Base-by-base conservation (phyloP, 1,140 invertebrate genomes). In the Palaemon carinicauda region DNA sequence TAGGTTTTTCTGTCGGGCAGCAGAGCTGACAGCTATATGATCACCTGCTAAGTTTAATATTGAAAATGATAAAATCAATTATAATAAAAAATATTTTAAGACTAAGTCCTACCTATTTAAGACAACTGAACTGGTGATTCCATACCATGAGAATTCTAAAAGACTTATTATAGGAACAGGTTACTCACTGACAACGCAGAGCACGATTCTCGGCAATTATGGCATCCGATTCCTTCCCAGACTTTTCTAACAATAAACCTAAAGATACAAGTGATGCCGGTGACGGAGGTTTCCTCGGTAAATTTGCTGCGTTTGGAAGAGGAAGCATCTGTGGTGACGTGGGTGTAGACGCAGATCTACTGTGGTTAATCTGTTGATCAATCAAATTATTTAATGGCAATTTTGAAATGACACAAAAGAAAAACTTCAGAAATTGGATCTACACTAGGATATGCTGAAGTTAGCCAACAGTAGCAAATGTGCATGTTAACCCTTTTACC, bases 201-300 rank as follows among this genome's bases (percentile, higher is more conserved):
- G 87, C 78, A 24, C 87, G 77, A 60, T 88, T 88, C 50, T 88
- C 87, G 9, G 87, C 77, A 41, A 88, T 84, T 19, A 88, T 84
- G 65, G 77, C 83, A 85, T 84, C 78, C 15, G 75, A 80, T 52
- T 88, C 82, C 54, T 88, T 85, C 24, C 78, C 75, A 29, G 82
- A 85, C 75, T 88, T 83, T 54, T 88, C 77, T 15, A 88, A 65
- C 71, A 88, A 33, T 24, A 78, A 41, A 27, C 65, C 52, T 12
- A 88, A 82, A 12, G 82, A 81, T 31, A 19, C 65, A 0, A 88
- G 82, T 31, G 81, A 77, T 78, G 82, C 82, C 14, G 87, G 87
- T 19, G 78, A 75, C n/a, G 87, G 80, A 52, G 87, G 87, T 21
- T 83, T 85, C 65, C 81, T 80, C 24, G 69, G 77, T 14, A 88